Evolutionary conservation across 2,113 vertebrate genomes (phyloP).

Genomic region (Labeo catla): DNA sequence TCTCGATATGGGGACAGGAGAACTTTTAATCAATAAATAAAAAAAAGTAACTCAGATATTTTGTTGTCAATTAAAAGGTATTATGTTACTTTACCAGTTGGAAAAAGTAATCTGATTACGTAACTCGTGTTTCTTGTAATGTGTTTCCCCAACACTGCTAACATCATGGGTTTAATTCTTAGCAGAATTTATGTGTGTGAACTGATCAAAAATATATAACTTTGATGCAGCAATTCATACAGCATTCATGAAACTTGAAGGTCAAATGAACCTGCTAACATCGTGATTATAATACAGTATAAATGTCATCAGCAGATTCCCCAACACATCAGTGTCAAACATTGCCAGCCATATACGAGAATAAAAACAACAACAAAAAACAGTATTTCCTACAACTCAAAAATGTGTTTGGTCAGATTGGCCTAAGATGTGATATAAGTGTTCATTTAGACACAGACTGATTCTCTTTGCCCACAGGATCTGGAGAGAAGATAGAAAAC

Average conservation of each 20-base stretch:
- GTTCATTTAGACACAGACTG: neutral
- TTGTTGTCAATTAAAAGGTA: too few relatives aligned
- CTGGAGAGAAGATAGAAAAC: slow-evolving; percentile 83
- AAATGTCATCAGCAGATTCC: neutral
- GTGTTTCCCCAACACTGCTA: too few relatives aligned
- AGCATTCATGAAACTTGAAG: neutral
- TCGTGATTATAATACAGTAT: neutral
- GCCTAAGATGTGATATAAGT: neutral
- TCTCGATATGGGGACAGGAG: too few relatives aligned
- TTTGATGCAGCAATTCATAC: neutral
- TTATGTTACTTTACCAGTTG: too few relatives aligned
- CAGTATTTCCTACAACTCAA: neutral
- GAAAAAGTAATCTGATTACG: too few relatives aligned
- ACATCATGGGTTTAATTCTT: neutral
- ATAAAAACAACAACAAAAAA: too few relatives aligned
- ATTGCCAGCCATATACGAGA: too few relatives aligned
- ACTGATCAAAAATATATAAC: neutral
- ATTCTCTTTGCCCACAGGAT: slow-evolving; percentile 67
- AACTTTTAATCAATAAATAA: too few relatives aligned
- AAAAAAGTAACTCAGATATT: too few relatives aligned
- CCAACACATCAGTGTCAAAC: neutral
- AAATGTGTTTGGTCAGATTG: neutral
- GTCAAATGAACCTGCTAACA: neutral
- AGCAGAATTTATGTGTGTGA: neutral
- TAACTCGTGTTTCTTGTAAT: too few relatives aligned